These are phyloP conservation scores for Acanthacorydalis orientalis DNA, from an alignment of 2,888 invertebrate genomes.

Conservation along the genomic window DNA sequence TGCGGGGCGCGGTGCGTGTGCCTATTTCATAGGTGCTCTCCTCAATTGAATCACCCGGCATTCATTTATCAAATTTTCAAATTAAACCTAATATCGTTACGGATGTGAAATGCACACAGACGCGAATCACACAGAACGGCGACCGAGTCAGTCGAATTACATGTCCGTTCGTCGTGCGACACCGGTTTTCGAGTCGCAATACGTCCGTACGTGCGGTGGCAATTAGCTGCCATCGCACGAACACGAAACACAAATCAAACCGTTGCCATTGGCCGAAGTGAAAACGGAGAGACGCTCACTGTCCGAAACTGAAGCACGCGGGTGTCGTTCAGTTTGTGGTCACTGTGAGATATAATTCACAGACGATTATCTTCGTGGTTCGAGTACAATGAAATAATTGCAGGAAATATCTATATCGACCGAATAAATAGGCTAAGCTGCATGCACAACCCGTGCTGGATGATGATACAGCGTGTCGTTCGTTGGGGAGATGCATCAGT, in stretches of 20 bases:
- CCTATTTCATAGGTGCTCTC: background rate
- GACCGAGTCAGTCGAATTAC: background rate
- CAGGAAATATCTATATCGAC: constrained; percentile 1
- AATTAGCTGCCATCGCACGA: background rate
- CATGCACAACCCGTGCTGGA: background rate
- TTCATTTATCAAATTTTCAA: background rate
- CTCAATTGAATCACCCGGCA: background rate
- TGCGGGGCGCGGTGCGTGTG: too few relatives aligned
- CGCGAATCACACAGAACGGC: background rate
- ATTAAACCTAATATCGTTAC: background rate
- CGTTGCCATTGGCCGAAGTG: too few relatives aligned
- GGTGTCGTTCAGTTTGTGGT: too few relatives aligned
- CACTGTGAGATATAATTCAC: background rate
- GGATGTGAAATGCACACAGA: background rate
- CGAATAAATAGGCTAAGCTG: constrained; percentile 1
- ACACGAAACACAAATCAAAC: background rate
- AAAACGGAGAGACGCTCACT: background rate
- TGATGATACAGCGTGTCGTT: background rate
- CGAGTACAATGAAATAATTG: constrained; percentile 1
- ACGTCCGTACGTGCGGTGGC: background rate
- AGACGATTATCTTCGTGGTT: background rate
- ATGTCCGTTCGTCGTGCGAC: too few relatives aligned
- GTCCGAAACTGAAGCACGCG: background rate
- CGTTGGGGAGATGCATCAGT: background rate
- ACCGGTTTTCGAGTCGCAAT: background rate